A percentile compares a stretch with the other conserved stretches of the same genome.
Evolutionary conservation across 2,888 invertebrate species (phyloP).

Genomic region (Trissoscelio sp.): DNA sequence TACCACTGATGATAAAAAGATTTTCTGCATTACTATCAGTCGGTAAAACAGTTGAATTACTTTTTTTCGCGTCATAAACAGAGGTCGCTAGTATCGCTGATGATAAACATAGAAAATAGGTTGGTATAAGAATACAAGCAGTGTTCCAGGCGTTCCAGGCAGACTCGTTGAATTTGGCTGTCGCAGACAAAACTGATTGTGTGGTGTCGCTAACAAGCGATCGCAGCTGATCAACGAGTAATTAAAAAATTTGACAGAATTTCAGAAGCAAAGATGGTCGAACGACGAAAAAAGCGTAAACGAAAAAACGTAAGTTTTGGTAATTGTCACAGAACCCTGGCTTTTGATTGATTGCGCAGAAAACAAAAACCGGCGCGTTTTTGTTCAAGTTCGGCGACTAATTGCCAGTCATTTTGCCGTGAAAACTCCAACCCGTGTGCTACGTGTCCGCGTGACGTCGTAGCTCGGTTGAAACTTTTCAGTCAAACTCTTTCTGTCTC

Average conservation of each 20-base stretch:
- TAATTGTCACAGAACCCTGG: no score
- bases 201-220: slow-evolving; percentile 4
- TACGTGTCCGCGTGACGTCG: slow-evolving; percentile 50
- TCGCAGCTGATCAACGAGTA: slow-evolving; percentile 14
- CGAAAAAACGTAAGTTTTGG: slow-evolving; percentile 86
- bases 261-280: slow-evolving; percentile 85
- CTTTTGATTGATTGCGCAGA: not conserved
- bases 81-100: not conserved
- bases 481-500: not conserved
- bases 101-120: slow-evolving; percentile 33
- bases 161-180: not conserved
- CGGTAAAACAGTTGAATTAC: no score
- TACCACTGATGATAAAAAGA: no score
- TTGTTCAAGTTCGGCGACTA: not conserved
- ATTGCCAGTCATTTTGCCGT: slow-evolving; percentile 2
- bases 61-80: not conserved
- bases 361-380: slow-evolving; percentile 39
- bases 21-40: no score
- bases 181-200: no score
- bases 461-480: slow-evolving; percentile 22
- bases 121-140: slow-evolving; percentile 22
- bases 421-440: slow-evolving; percentile 14
- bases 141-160: slow-evolving; percentile 6
- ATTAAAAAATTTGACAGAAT: not conserved
- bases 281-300: slow-evolving; percentile 87